Conservation (phyloP, 2,888 invertebrate species). For the Hydroisotoma schaefferi region DNA sequence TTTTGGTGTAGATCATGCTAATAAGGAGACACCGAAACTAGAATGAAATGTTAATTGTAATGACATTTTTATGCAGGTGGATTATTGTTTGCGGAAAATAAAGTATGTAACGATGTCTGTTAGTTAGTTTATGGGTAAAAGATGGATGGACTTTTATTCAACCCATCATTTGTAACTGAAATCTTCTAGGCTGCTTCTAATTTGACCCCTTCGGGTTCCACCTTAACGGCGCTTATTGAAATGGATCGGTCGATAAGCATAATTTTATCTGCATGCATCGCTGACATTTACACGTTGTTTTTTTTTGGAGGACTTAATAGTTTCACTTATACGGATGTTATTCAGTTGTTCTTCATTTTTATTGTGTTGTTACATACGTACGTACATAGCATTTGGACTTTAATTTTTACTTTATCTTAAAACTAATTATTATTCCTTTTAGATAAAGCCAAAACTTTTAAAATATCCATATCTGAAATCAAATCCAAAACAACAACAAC, state of each 20-base stretch:
- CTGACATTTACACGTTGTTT: constrained; percentile 64
- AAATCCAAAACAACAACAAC: no score
- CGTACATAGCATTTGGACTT: no score
- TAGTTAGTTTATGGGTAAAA: constrained; percentile 74
- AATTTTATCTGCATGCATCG: constrained; percentile 60
- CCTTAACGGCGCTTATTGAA: constrained; percentile 61
- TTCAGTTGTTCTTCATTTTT: constrained; percentile 64
- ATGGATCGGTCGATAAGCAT: constrained; percentile 58
- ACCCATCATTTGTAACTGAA: constrained; percentile 71
- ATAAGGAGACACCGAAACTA: background rate
- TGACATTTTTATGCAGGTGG: constrained; percentile 56
- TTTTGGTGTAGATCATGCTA: no score
- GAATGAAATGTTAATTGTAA: background rate
- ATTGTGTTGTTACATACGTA: constrained; percentile 64
- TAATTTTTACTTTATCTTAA: no score
- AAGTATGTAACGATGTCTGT: constrained; percentile 98
- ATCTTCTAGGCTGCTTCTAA: constrained; percentile 97
- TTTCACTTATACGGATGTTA: constrained; percentile 67
- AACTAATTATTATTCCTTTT: no score
- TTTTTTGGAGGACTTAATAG: constrained; percentile 67
- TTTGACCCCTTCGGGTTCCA: constrained; percentile 55
- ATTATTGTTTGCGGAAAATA: constrained; percentile 63
- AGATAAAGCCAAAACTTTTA: no score
- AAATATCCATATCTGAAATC: no score
- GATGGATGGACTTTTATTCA: constrained; percentile 63